Evolutionary conservation across 2,888 invertebrate genomes (phyloP).

Genomic region (Limenitis camilla): DNA sequence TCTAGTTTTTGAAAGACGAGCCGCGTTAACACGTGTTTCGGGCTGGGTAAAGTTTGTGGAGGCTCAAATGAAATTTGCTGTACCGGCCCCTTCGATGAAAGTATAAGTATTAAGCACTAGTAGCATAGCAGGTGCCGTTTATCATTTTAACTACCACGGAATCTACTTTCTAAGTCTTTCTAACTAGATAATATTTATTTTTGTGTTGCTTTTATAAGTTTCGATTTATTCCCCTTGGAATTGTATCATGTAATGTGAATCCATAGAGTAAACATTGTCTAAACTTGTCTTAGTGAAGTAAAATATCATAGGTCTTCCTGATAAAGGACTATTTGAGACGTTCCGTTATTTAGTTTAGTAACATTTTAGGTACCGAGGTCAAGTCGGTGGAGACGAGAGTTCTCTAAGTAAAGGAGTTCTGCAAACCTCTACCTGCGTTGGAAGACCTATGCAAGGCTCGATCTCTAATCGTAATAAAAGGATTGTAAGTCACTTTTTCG

Average conservation of each 20-base stretch:
- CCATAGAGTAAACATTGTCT: too few relatives aligned
- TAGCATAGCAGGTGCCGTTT: slow-evolving; percentile 41
- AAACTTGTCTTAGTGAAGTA: too few relatives aligned
- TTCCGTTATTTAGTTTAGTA: neutral
- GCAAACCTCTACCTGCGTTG: too few relatives aligned
- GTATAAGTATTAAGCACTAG: slow-evolving; percentile 18
- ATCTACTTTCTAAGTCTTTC: slow-evolving; percentile 11
- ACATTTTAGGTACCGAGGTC: neutral
- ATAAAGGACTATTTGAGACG: too few relatives aligned
- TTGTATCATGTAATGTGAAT: too few relatives aligned
- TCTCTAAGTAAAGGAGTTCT: neutral
- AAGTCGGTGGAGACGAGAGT: neutral
- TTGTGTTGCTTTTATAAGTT: slow-evolving; percentile 1
- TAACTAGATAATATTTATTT: slow-evolving; percentile 5
- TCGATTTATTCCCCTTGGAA: neutral
- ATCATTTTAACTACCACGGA: slow-evolving; percentile 36
- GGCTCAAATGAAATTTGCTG: slow-evolving; percentile 67
- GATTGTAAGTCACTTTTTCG: too few relatives aligned
- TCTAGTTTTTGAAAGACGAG: slow-evolving; percentile 69
- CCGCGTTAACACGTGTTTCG: slow-evolving; percentile 67
- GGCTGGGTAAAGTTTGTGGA: slow-evolving; percentile 53
- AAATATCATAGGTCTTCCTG: too few relatives aligned
- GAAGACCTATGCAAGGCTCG: too few relatives aligned
- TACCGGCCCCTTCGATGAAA: slow-evolving; percentile 41
- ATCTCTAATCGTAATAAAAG: too few relatives aligned